Evolutionary conservation across 2,888 invertebrate genomes (phyloP).

Genomic region (Reticulitermes lucifugus): DNA sequence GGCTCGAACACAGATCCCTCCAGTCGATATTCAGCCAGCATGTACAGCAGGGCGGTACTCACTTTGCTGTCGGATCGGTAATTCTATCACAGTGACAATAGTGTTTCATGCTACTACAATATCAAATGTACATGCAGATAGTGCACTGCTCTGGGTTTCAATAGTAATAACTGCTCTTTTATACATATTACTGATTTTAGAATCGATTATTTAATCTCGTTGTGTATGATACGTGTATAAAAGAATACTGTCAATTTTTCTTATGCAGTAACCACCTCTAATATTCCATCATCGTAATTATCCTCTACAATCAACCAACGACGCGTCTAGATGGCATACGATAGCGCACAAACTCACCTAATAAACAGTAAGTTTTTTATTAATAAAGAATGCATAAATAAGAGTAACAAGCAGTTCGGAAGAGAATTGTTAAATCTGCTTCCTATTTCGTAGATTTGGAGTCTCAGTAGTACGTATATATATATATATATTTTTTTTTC

Average conservation of each 20-base stretch:
- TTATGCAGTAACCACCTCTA: background rate
- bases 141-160: slow-evolving; percentile 14
- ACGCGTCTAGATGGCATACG: background rate
- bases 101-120: background rate
- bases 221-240: background rate
- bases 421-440: too few species aligned
- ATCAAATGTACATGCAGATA: slow-evolving; percentile 27
- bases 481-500: too few species aligned
- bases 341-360: background rate
- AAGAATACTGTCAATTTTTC: background rate
- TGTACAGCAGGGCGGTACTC: background rate
- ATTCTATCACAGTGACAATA: slow-evolving; percentile 19
- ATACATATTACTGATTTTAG: slow-evolving; percentile 6
- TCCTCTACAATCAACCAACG: background rate
- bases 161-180: slow-evolving; percentile 19
- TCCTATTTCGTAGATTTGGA: too few species aligned
- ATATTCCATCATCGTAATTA: background rate
- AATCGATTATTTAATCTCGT: background rate
- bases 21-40: slow-evolving; percentile 35
- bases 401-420: too few species aligned
- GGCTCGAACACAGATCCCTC: slow-evolving; percentile 40
- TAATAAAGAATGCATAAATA: background rate
- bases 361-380: background rate
- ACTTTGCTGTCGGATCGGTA: slow-evolving; percentile 5
- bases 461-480: too few species aligned